Conservation (phyloP, 2,113 vertebrate genomes). For the Gobio gobio region DNA sequence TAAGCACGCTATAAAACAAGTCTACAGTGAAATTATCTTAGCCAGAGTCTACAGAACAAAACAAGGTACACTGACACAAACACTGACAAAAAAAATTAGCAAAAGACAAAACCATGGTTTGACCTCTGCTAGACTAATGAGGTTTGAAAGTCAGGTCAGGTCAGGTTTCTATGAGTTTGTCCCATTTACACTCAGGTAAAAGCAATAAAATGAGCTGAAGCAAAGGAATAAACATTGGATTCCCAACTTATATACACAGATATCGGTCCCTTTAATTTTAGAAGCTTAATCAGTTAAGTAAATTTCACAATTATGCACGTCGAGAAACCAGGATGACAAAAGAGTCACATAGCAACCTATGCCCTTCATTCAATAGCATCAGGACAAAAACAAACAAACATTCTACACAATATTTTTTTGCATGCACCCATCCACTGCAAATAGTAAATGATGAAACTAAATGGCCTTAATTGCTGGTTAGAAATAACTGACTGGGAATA, state of each 20-base stretch:
- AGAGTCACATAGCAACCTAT: not conserved
- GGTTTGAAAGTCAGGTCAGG: not conserved
- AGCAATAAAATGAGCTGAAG: not conserved
- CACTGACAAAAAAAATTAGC: not conserved
- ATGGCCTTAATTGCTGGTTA: not conserved
- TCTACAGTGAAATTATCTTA: not conserved
- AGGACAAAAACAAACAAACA: not conserved
- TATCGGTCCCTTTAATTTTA: not conserved
- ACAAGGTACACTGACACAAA: not conserved
- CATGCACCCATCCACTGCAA: constrained; percentile 12
- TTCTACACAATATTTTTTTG: not conserved
- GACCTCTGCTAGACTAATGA: not conserved
- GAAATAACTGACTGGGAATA: not conserved
- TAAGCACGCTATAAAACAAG: not conserved
- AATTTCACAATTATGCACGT: not conserved
- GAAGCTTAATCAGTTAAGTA: not conserved
- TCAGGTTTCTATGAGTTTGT: not conserved
- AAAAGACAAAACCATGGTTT: not conserved
- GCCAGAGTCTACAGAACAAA: not conserved
- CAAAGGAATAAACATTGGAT: not conserved
- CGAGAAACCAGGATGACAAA: constrained; percentile 5
- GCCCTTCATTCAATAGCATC: not conserved
- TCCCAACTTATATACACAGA: not conserved
- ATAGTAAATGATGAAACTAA: not conserved
- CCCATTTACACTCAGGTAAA: not conserved